These are phyloP conservation scores for Tachysurus fulvidraco DNA, from an alignment of 2,113 vertebrate species.

Conservation along the genomic window DNA sequence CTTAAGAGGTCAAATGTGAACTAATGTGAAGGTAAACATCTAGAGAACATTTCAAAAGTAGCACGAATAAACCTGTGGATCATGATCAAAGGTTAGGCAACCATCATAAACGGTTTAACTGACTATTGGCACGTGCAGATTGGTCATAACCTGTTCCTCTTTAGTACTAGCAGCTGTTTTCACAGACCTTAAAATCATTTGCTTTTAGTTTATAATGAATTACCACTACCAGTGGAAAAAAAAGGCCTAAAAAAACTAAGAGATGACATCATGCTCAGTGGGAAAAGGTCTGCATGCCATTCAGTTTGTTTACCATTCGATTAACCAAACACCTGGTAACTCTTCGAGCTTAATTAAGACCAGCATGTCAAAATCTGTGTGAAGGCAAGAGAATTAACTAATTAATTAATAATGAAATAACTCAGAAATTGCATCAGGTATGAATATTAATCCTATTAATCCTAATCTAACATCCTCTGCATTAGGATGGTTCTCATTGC, in stretches of 20 bases:
- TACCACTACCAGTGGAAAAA: neutral
- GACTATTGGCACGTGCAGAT: neutral
- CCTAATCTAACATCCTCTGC: neutral
- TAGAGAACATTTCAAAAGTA: neutral
- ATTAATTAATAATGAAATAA: neutral
- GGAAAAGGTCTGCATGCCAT: slow-evolving; percentile 43
- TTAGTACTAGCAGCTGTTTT: neutral
- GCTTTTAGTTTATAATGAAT: slow-evolving; percentile 24
- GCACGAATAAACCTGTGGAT: neutral
- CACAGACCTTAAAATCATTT: slow-evolving; percentile 10
- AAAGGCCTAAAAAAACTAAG: neutral
- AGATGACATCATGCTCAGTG: slow-evolving; percentile 42
- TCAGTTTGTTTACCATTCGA: slow-evolving; percentile 48
- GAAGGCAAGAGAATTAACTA: neutral
- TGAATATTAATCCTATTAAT: neutral
- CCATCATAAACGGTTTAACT: neutral
- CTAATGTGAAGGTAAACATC: neutral
- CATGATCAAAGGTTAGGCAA: neutral
- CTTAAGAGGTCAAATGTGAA: neutral
- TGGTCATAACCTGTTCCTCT: neutral
- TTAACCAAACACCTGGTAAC: slow-evolving; percentile 57
- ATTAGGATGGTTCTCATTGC: neutral
- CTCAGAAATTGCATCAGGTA: neutral
- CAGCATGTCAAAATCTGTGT: slow-evolving; percentile 3
- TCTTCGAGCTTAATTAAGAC: slow-evolving; percentile 63